Evolutionary conservation across 37 sponge, comb jelly and placozoan genomes (phyloP).

Genomic region (Chondrosia reniformis): DNA sequence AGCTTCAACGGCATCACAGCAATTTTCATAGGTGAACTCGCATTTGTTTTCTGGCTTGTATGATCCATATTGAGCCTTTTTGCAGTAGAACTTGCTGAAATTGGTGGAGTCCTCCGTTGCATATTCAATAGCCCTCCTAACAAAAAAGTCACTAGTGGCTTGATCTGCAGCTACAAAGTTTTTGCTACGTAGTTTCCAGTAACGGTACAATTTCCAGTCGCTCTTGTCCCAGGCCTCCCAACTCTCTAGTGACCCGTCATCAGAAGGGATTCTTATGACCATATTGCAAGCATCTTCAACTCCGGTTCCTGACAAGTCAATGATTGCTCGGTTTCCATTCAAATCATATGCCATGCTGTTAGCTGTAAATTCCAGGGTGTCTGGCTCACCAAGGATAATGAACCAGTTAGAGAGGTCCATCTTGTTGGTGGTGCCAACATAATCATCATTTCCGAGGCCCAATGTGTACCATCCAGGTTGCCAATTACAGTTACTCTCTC

Average conservation of each 20-base stretch:
- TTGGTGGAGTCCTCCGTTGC: background rate
- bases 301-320: background rate
- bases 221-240: background rate
- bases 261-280: background rate
- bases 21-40: too few species aligned
- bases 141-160: background rate
- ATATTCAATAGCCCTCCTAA: background rate
- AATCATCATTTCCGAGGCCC: background rate
- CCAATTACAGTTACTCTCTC: background rate
- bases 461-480: background rate
- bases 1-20: too few species aligned
- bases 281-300: background rate
- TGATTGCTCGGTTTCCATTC: background rate
- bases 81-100: conserved; percentile 8
- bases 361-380: background rate
- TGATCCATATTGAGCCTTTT: background rate
- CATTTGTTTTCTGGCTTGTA: too few species aligned
- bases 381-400: background rate
- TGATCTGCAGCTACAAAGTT: background rate
- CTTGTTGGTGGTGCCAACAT: background rate
- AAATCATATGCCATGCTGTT: background rate
- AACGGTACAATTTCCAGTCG: background rate
- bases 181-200: background rate
- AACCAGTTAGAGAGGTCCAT: background rate
- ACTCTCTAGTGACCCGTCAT: background rate